These are phyloP conservation scores for Lumbricus terrestris DNA, from an alignment of 2,888 invertebrate species.

Conservation along the genomic window DNA sequence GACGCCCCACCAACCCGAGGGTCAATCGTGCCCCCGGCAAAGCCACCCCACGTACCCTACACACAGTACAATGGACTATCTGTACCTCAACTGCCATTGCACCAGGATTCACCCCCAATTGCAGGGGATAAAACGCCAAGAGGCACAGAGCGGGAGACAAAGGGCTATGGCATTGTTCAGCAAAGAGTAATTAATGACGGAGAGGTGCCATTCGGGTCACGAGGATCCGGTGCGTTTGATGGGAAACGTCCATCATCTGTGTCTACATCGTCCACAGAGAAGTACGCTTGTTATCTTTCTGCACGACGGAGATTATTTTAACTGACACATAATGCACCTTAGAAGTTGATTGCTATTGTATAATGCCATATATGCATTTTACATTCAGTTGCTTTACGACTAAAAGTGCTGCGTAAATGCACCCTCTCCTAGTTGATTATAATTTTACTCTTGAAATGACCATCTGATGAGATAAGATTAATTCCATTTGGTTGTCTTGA, in stretches of 20 bases:
- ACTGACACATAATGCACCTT: not conserved
- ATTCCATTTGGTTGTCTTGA: too few species aligned
- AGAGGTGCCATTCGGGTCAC: not conserved
- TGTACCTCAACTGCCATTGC: not conserved
- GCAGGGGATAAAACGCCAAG: not conserved
- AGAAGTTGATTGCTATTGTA: not conserved
- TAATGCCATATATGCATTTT: too few species aligned
- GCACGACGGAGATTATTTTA: not conserved
- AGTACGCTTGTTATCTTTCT: not conserved
- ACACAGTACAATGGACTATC: not conserved
- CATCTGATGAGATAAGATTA: too few species aligned
- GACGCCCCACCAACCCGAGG: not conserved
- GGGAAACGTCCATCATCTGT: not conserved
- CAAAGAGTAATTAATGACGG: not conserved
- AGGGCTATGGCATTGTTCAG: slow-evolving; percentile 3
- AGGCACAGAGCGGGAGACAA: not conserved
- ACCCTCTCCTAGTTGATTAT: not conserved
- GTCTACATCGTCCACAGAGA: not conserved
- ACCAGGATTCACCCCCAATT: not conserved
- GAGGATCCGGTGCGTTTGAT: not conserved
- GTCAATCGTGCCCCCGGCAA: not conserved
- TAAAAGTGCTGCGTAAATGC: not conserved
- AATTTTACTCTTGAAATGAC: not conserved
- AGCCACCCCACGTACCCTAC: not conserved
- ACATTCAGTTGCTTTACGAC: too few species aligned